Base-by-base conservation (phyloP, 2,888 invertebrate genomes). In the Drosophila kuntzei region DNA sequence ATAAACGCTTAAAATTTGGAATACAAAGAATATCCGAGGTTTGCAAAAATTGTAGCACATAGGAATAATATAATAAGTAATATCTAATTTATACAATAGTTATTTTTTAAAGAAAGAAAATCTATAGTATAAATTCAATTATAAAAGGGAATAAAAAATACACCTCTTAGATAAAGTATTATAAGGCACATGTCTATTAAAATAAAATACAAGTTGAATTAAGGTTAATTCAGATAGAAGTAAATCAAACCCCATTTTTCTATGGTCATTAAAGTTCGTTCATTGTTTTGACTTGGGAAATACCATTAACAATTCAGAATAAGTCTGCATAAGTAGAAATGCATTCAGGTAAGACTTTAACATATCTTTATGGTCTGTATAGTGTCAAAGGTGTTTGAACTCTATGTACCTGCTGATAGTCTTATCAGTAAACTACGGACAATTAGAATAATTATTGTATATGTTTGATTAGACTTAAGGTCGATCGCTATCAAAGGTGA, bases 371-470 rank as follows among this genome's bases (percentile, higher is more conserved):
- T 25, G 22, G 3, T n/a, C 1, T 32, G 14, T 2, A 14, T 14
- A 14, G 14, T 9, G 12, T 2, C n/a, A 22, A 65, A 50, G 69
- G 69, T 46, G 37, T 37, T 59, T 68, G 46, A 67, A 59, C 69
- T 58, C n/a, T 44, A 3, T 7, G n/a, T 12, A 9, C 1, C 18
- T 25, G 27, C 54, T 43, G 63, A 39, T 34, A 58, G 29, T 27
- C 14, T 47, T 66, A 65, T 66, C 65, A 49, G 22, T 12, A 25
- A n/a, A n/a, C 29, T 29, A 47, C 2, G 32, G 20, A n/a, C 12
- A 49, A 66, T 37, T 44, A 25, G 58, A 66, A 37, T 58, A 66
- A 55, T 55, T 44, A 41, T 47, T 46, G 20, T 47, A 16, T 54
- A 22, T 41, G 14, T 18, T 18, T 37, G 41, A 63, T 46, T 53